A percentile compares a stretch with the other conserved stretches of the same genome.
These are phyloP conservation scores for Neoscelio sp. DNA, from an alignment of 2,888 invertebrate genomes.

Conservation along the genomic window DNA sequence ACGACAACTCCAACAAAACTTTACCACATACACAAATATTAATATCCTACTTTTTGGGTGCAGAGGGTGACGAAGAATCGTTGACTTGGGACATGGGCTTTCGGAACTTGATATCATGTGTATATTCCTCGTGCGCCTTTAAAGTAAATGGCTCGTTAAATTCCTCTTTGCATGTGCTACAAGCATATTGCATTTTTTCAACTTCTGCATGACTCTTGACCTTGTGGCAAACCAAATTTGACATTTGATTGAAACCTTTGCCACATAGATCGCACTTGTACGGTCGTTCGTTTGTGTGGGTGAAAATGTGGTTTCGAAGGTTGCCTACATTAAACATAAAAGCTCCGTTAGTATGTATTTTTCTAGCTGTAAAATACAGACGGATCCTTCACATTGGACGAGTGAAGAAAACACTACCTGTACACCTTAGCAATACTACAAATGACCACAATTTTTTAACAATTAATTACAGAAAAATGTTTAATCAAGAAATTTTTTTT, in stretches of 20 bases:
- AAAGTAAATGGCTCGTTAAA: slow-evolving; percentile 84
- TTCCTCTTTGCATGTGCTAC: slow-evolving; percentile 84
- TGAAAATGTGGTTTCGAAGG: slow-evolving; percentile 90
- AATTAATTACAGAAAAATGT: no score
- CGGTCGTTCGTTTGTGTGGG: slow-evolving; percentile 91
- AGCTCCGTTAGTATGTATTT: background rate
- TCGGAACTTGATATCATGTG: slow-evolving; percentile 84
- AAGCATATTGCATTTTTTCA: slow-evolving; percentile 84
- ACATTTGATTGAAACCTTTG: slow-evolving; percentile 92
- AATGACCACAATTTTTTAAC: no score
- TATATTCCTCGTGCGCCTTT: slow-evolving; percentile 85
- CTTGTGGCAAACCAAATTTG: slow-evolving; percentile 91
- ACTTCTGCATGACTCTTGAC: slow-evolving; percentile 86
- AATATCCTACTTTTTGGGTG: slow-evolving; percentile 75
- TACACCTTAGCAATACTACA: no score
- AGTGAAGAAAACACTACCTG: no score
- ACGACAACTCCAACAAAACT: slow-evolving; percentile 2
- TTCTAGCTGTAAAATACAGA: background rate
- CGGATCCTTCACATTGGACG: no score
- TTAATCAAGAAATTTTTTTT: no score
- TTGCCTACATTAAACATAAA: slow-evolving; percentile 84
- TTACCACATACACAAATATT: slow-evolving; percentile 6
- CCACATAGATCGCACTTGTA: slow-evolving; percentile 90
- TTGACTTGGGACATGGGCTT: slow-evolving; percentile 70
- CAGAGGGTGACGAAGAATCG: slow-evolving; percentile 69